Base-by-base conservation (phyloP, 2,888 invertebrate genomes). In the Nezara viridula region DNA sequence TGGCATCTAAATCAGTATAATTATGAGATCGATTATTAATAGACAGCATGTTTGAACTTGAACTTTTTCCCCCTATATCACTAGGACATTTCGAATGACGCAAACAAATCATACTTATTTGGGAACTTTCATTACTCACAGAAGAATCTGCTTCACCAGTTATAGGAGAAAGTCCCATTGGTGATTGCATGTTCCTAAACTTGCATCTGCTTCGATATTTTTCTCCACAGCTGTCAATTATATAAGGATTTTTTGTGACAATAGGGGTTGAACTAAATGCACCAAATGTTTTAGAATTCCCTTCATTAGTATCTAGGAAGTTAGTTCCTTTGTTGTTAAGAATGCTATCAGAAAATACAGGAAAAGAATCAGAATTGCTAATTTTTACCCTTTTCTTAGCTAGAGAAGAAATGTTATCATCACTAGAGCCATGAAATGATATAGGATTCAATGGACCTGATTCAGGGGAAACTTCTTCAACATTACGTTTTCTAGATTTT, bases 241-340 rank as follows among this genome's bases (percentile, higher is more conserved):
- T 12, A 81, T 40, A 47, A 81, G 40, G 5, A 2, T 81, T 81
- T 81, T 44, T 40, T 5, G 81, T 5, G n/a, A 16, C 44, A 44
- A 81, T 81, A 44, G 81, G 81, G 16, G 81, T 81, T 81, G 81
- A 81, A 81, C 81, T 81, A n/a, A 44, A 47, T 12, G 81, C n/a
- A 44, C 81, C n/a, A 81, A 44, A 44, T 37, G 16, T 73, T 37
- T 73, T 73, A 73, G 66, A 73, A 37, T 37, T 32, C 21, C 14
- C 60, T 27, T 2, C 14, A 21, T 40, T 40, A 12, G 21, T 24
- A 3, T 24, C 77, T 7, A 77, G 21, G 21, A 1, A 21, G n/a
- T 24, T 37, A 24, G 77, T 21, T 77, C 37, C 19, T 37, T 40
- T 77, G 37, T 40, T 24, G 19, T 16, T 37, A 37, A 32, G 24